Evolutionary conservation across 2,797 vertebrate genomes (phyloP).

Genomic region (Eulemur rubriventer): DNA sequence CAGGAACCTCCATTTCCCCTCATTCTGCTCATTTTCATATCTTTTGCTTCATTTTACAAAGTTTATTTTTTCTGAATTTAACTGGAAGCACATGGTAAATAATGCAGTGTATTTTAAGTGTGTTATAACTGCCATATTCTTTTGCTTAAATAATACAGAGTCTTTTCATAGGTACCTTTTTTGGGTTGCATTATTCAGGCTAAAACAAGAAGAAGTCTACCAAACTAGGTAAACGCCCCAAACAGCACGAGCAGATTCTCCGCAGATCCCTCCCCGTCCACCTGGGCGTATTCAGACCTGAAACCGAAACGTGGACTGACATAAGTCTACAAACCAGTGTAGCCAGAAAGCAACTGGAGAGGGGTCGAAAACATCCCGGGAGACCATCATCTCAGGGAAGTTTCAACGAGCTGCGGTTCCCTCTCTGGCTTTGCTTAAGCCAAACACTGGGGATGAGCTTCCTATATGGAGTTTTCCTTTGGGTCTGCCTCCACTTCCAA

Average conservation of each 20-base stretch:
- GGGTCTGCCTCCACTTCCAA: neutral
- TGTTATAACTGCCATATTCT: slow-evolving; percentile 26
- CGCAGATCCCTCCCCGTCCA: neutral
- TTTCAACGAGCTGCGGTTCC: neutral
- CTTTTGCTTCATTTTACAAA: slow-evolving; percentile 28
- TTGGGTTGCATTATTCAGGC: slow-evolving; percentile 47
- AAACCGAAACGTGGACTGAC: neutral
- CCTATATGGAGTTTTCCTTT: neutral
- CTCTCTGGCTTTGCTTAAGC: neutral
- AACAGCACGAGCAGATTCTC: neutral
- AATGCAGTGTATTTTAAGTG: slow-evolving; percentile 56
- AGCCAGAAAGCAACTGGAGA: neutral
- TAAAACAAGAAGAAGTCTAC: slow-evolving; percentile 54
- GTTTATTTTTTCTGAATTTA: slow-evolving; percentile 38
- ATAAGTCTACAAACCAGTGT: neutral
- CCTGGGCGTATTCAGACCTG: neutral
- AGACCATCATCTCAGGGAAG: neutral
- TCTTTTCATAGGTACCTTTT: slow-evolving; percentile 57
- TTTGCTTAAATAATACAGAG: slow-evolving; percentile 45
- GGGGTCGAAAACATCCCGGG: neutral
- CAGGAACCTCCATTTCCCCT: neutral
- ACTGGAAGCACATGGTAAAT: slow-evolving; percentile 44
- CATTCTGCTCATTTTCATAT: neutral
- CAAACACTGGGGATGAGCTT: neutral
- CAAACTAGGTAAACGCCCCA: neutral